A percentile compares a stretch with the other conserved stretches of the same genome.
phyloP scores from a whole-genome alignment of 2,113 vertebrate genomes.

The Leptosomus discolor region DNA sequence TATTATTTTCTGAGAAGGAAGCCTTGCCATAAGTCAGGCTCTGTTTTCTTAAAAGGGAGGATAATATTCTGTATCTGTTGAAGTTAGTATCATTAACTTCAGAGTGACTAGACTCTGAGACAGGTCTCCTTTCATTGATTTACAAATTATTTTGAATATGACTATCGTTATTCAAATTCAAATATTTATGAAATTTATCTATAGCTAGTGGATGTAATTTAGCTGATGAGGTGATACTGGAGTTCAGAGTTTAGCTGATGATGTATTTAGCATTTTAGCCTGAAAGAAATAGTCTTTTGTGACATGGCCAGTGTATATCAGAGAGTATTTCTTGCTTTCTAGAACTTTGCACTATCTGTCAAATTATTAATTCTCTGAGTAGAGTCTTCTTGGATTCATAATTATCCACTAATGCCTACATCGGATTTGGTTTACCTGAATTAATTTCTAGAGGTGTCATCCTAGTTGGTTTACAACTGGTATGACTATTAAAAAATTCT shows the following conservation, averaged over 20 bases:
- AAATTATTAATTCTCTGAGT: neutral
- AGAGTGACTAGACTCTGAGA: neutral
- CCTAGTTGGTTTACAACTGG: neutral
- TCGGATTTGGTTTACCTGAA: neutral
- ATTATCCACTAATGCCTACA: neutral
- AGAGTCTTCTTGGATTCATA: neutral
- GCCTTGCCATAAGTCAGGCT: neutral
- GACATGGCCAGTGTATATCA: neutral
- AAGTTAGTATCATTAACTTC: neutral
- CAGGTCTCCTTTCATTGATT: neutral
- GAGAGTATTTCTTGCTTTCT: neutral
- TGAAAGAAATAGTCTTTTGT: neutral
- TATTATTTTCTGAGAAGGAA: neutral
- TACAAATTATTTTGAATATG: neutral
- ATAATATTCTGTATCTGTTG: neutral
- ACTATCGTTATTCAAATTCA: neutral
- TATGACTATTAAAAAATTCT: neutral
- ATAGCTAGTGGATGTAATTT: neutral
- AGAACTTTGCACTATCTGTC: neutral
- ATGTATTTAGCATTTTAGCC: neutral
- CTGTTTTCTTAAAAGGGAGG: neutral
- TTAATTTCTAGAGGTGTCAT: neutral
- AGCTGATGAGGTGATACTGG: neutral
- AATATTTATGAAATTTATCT: neutral
- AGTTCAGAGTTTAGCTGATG: neutral